Percentiles rank a stretch among this genome's conserved stretches.
Conservation (phyloP, 2,797 vertebrate genomes). For the Periparus ater region DNA sequence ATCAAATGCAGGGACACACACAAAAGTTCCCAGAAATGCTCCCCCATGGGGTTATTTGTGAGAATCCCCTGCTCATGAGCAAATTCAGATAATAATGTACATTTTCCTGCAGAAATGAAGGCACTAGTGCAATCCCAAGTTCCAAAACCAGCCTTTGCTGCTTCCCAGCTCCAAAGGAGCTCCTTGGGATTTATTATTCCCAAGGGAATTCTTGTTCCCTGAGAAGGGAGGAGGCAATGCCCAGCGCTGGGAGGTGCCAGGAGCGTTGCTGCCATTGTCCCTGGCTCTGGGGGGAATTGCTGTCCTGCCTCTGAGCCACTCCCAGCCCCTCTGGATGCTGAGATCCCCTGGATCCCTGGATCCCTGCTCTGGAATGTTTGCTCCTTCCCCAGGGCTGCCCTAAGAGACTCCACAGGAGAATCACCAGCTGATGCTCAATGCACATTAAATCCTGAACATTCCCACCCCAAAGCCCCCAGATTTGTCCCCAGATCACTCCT, state of each 20-base stretch:
- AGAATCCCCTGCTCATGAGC: neutral
- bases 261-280: slow-evolving; percentile 60
- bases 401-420: neutral
- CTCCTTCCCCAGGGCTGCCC: neutral
- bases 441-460: neutral
- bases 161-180: too few species aligned
- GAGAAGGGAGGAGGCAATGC: slow-evolving; percentile 9
- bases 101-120: neutral
- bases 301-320: slow-evolving; percentile 33
- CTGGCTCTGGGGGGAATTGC: slow-evolving; percentile 18
- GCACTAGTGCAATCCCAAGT: neutral
- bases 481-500: neutral
- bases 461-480: neutral
- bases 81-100: neutral
- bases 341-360: neutral
- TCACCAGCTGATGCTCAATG: neutral
- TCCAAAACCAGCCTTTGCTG: neutral
- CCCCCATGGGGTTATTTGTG: neutral
- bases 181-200: too few species aligned
- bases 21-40: neutral
- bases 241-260: slow-evolving; percentile 57
- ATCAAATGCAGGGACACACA: neutral
- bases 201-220: neutral
- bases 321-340: neutral
- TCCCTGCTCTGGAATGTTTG: neutral